These are phyloP conservation scores for Ephestia elutella DNA, from an alignment of 1,140 invertebrate species.

Conservation along the genomic window DNA sequence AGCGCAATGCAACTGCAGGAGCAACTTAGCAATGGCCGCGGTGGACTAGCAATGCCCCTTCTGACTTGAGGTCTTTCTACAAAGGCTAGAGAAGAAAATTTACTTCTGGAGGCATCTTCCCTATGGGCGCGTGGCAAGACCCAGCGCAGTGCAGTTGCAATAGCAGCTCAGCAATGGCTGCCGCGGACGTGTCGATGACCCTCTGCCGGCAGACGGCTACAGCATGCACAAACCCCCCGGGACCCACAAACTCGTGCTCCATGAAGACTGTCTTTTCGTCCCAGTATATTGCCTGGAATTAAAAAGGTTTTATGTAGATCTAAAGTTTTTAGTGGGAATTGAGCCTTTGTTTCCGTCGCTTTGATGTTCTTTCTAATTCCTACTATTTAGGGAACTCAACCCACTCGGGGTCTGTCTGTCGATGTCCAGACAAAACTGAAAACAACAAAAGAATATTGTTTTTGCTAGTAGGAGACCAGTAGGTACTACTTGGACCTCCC, in stretches of 20 bases:
- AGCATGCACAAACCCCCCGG: constrained; percentile 86
- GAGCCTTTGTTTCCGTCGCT: no score
- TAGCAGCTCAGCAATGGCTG: constrained; percentile 77
- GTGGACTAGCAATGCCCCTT: constrained; percentile 82
- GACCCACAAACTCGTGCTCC: constrained; percentile 89
- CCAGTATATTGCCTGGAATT: constrained; percentile 81
- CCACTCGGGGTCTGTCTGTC: no score
- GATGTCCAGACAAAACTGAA: no score
- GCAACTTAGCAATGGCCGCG: constrained; percentile 76
- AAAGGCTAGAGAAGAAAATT: constrained; percentile 13
- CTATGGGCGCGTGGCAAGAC: constrained; percentile 80
- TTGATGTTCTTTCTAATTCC: no score
- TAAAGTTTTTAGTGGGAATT: background rate
- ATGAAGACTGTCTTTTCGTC: constrained; percentile 88
- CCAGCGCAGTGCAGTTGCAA: constrained; percentile 78
- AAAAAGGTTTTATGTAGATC: background rate
- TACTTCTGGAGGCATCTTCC: constrained; percentile 79
- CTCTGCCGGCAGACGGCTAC: constrained; percentile 86
- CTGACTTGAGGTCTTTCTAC: no score
- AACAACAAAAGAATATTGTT: no score
- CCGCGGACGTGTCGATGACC: constrained; percentile 81
- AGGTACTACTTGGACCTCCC: no score
- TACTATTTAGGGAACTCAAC: no score
- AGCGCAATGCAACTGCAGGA: constrained; percentile 78
- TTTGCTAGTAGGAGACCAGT: no score